Evolutionary conservation across 2,113 vertebrate genomes (phyloP).

Genomic region (Leucopsar rothschildi): DNA sequence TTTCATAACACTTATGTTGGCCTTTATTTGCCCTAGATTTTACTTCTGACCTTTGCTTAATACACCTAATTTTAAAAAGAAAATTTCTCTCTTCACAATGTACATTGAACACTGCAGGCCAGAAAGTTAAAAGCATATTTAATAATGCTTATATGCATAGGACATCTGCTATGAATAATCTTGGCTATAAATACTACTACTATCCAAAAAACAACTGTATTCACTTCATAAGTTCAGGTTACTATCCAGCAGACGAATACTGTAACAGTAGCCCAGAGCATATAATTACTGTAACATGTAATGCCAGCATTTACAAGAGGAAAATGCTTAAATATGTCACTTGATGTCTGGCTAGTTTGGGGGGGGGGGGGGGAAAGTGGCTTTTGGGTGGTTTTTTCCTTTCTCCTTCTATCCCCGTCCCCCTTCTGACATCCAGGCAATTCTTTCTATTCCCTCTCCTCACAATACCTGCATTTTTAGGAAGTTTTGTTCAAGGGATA

Average conservation of each 20-base stretch:
- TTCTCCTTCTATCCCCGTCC: background rate
- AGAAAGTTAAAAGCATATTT: conserved; percentile 26
- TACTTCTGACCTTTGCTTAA: conserved; percentile 16
- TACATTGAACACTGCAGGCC: background rate
- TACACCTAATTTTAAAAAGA: background rate
- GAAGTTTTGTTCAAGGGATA: background rate
- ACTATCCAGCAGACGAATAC: conserved; percentile 45
- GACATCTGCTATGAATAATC: conserved; percentile 41
- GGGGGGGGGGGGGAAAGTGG: fast-evolving
- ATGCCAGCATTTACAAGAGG: conserved; percentile 35
- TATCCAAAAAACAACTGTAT: conserved; percentile 45
- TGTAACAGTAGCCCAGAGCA: conserved; percentile 45
- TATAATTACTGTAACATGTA: conserved; percentile 51
- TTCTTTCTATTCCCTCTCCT: background rate
- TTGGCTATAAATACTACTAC: conserved; percentile 39
- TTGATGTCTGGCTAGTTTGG: conserved; percentile 11
- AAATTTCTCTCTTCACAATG: background rate
- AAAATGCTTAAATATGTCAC: conserved; percentile 59
- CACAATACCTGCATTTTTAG: background rate
- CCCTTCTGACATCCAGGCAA: background rate
- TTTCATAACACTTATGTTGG: background rate
- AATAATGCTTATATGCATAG: conserved; percentile 10
- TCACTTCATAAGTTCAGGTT: conserved; percentile 41
- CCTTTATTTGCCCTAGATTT: background rate
- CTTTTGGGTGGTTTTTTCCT: background rate